These are phyloP conservation scores for Drosophila neocordata DNA, from an alignment of 1,140 invertebrate genomes.

Conservation along the genomic window DNA sequence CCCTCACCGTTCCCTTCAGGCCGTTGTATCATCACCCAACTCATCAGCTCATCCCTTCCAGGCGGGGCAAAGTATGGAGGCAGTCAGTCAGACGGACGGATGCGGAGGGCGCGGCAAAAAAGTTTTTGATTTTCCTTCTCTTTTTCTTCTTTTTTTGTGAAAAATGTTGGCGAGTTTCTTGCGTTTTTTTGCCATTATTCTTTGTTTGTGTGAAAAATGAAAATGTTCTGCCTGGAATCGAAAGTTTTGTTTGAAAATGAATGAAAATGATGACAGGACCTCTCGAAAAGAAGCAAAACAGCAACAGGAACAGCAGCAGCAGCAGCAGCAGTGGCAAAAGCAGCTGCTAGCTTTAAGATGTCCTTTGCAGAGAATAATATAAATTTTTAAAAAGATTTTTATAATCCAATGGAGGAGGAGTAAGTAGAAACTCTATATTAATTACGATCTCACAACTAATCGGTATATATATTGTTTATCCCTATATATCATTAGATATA, in stretches of 20 bases:
- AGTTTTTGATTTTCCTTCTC: constrained; percentile 64
- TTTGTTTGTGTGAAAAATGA: constrained; percentile 49
- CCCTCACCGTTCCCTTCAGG: neutral
- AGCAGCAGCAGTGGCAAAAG: neutral
- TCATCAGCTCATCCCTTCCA: constrained; percentile 3
- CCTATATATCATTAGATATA: too few species aligned
- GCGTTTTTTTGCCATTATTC: constrained; percentile 30
- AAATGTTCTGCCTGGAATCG: constrained; percentile 42
- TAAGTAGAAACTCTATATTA: too few species aligned
- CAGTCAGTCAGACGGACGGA: neutral
- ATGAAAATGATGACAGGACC: constrained; percentile 28
- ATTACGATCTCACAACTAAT: too few species aligned
- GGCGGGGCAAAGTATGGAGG: neutral
- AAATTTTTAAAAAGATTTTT: too few species aligned
- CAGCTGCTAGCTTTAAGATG: constrained; percentile 1
- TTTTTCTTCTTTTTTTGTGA: constrained; percentile 21
- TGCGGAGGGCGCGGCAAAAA: constrained; percentile 33
- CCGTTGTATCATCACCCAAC: neutral
- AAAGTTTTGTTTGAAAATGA: constrained; percentile 25
- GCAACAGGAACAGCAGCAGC: neutral
- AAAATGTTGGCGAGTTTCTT: constrained; percentile 67
- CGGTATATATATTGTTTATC: too few species aligned
- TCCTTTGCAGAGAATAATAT: neutral
- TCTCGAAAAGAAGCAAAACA: neutral
- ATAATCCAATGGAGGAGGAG: too few species aligned